Conservation (phyloP, 2,797 vertebrate species). For the Podargus strigoides region DNA sequence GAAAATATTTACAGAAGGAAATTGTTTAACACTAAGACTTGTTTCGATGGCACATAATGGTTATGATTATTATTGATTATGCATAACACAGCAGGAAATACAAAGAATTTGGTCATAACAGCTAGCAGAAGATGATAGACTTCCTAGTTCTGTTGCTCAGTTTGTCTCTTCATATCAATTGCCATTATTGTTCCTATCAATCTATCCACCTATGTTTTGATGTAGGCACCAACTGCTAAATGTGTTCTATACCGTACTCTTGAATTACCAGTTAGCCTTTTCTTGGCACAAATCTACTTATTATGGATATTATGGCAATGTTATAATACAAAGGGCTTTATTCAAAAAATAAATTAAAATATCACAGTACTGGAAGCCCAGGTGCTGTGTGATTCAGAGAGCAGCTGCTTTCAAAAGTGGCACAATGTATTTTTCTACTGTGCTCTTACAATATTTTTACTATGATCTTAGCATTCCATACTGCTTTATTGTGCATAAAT, state of each 20-base stretch:
- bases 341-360: neutral
- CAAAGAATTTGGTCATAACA: neutral
- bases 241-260: neutral
- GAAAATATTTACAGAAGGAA: neutral
- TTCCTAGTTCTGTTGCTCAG: neutral
- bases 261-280: neutral
- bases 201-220: neutral
- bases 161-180: neutral
- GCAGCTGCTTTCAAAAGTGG: neutral
- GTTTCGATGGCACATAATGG: neutral
- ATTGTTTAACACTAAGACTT: neutral
- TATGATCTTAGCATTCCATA: neutral
- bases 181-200: neutral
- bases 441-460: neutral
- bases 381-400: neutral
- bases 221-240: neutral
- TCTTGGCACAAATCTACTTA: neutral
- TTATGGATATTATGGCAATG: neutral
- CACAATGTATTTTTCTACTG: neutral
- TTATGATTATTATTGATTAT: neutral
- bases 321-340: neutral
- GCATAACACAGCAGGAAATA: neutral
- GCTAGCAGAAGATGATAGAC: neutral
- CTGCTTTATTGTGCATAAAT: neutral
- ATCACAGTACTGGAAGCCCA: neutral